Evolutionary conservation across 2,113 vertebrate genomes (phyloP), one percentile per base, ranked within the genome.

Genomic region (Nothoprocta pentlandii): DNA sequence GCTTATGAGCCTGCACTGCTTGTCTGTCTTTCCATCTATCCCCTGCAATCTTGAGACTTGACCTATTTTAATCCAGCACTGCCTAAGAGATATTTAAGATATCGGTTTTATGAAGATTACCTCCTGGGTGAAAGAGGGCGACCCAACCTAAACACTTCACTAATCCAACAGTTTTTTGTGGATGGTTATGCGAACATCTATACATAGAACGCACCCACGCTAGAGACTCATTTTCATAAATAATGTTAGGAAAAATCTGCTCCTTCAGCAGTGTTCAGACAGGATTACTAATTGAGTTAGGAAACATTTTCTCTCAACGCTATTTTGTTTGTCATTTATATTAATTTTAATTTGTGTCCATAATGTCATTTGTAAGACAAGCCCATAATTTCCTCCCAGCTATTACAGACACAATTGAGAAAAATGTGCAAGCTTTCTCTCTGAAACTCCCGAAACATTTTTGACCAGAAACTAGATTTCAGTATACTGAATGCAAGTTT

Each of bases 321-420:
- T 68, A 16, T 96, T 96, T 95, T 93, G 67, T 80, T 95, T 89
- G 89, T 92, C 87, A 94, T 95, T 96, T 92, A 87, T 92, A 86
- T 92, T 96, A 3, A 96, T 96, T 96, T 95, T 91, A 79, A 93
- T 95, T 80, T 83, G 71, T 17, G 80, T 53, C 81, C 12, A 1
- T 89, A 94, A 91, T 79, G 30, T 64, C n/a, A 77, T 92, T 92
- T 90, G 69, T 64, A 82, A 64, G 90, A 88, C 93, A 95, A 91
- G 51, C 41, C 10, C 81, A 87, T 92, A 71, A 54, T 36, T 95
- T 97, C 47, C 9, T 63, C 70, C 85, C 83, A 83, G n/a, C 44
- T 92, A 10, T 81, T 73, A 93, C 3, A 86, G 69, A 21, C 23
- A 49, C 88, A 86, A 89, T 78, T 82, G n/a, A 13, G 83, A 75